These are phyloP conservation scores for Actenoides lindsayi DNA, from an alignment of 2,113 vertebrate genomes.

Conservation along the genomic window DNA sequence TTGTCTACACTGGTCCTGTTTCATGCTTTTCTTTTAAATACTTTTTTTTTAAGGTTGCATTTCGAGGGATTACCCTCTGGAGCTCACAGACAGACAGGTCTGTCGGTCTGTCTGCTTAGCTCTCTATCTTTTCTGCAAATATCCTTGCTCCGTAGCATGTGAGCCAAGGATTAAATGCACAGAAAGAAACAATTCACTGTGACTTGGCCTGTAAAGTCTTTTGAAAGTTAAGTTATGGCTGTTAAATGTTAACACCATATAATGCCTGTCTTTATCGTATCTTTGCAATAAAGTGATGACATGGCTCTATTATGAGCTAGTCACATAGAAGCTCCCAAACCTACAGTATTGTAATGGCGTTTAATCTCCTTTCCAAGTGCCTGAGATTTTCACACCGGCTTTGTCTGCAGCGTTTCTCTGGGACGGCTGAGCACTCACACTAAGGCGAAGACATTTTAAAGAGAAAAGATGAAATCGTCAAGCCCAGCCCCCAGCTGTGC, in stretches of 20 bases:
- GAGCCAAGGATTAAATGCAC: constrained; percentile 14
- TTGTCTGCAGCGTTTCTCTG: not conserved
- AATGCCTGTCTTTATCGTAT: not conserved
- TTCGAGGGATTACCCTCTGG: not conserved
- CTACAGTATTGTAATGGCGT: not conserved
- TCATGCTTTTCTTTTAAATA: not conserved
- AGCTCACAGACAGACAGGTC: constrained; percentile 9
- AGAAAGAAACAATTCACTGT: constrained; percentile 37
- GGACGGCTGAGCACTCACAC: not conserved
- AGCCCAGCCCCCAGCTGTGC: not conserved
- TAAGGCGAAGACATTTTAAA: not conserved
- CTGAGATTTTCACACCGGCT: not conserved
- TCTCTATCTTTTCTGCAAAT: constrained; percentile 12
- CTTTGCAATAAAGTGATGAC: constrained; percentile 40
- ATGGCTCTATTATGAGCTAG: not conserved
- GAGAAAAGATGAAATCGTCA: not conserved
- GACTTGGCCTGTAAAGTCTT: constrained; percentile 26
- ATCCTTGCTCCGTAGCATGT: not conserved
- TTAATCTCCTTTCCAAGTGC: constrained; percentile 20
- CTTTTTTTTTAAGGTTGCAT: not conserved
- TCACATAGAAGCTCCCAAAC: constrained; percentile 17
- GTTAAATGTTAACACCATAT: constrained; percentile 46
- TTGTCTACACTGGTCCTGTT: not conserved
- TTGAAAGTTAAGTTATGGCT: constrained; percentile 41
- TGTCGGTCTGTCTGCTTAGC: not conserved